Base-by-base conservation (phyloP, 2,113 vertebrate genomes). In the Sinocyclocheilus anophthalmus region DNA sequence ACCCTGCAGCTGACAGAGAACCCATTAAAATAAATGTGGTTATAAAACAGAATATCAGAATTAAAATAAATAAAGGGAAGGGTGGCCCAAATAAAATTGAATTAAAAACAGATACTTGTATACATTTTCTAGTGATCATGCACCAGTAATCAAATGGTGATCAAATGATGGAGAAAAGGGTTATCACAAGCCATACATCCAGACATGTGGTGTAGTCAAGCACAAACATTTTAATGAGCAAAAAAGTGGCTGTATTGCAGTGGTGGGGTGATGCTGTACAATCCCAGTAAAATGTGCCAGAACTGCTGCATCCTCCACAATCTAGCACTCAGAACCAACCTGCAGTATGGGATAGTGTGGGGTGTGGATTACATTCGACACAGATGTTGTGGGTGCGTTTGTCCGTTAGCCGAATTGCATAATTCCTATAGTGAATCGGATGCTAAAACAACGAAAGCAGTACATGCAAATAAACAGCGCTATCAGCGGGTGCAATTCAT, bases 401-500 rank as follows among this genome's bases (percentile, higher is more conserved):
- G 37, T 42, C 69, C 37, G 0, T n/a, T 73, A 2, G 37, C 37
- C 33, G 37, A 69, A 37, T 73, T 73, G 37, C 37, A 73, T 73
- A 73, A 73, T 73, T 42, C 70, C 70, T 73, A 73, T 33, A 37
- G 67, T 33, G 67, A 69, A 69, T 37, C 2, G 6, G 67, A 69
- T 69, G 26, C 67, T 69, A 18, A 69, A 69, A 69, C 67, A 37
- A 69, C 37, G 18, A 18, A 42, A 9, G 42, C 69, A 72, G 69
- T 72, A 11, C 69, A 42, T 20, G 37, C 70, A 39, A 42, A 73
- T 22, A 72, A 72, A 72, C 69, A 73, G 37, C 0, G 1, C 18
- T n/a, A 22, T 73, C 70, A 73, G 70, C 13, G 70, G 70, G 37
- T 73, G 37, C 70, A 42, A 73, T 73, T 33, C 30, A 69, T 69